Conservation (phyloP, 2,113 vertebrate genomes). For the Ciconia boyciana region DNA sequence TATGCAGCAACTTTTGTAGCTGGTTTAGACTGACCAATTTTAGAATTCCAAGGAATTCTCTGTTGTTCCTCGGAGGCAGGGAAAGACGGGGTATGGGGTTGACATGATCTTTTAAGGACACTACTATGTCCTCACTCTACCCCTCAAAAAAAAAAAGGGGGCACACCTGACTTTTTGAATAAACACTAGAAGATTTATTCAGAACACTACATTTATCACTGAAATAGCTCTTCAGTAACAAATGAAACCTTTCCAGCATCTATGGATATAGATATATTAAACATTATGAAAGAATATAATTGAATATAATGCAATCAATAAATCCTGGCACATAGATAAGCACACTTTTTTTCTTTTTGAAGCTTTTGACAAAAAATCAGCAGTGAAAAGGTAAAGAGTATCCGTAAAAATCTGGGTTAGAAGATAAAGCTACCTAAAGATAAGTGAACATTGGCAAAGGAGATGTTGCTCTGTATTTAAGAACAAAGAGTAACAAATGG, state of each 20-base stretch:
- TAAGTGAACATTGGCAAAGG: background rate
- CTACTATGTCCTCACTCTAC: background rate
- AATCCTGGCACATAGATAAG: background rate
- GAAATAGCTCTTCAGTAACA: background rate
- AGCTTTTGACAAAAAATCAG: background rate
- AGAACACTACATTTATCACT: background rate
- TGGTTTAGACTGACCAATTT: background rate
- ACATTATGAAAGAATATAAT: background rate
- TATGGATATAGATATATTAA: background rate
- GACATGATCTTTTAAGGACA: background rate
- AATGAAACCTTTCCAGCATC: background rate
- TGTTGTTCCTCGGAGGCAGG: background rate
- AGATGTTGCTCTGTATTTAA: background rate
- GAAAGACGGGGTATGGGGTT: background rate
- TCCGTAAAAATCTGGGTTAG: background rate
- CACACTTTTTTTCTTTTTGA: background rate
- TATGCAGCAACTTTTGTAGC: background rate
- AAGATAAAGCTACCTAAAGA: background rate
- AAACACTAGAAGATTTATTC: background rate
- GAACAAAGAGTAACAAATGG: background rate
- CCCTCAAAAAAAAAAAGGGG: background rate
- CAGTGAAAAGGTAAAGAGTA: background rate
- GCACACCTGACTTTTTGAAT: background rate
- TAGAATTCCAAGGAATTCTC: background rate
- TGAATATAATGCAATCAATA: background rate